phyloP scores from a whole-genome alignment of 2,113 vertebrate species.

The Protobothrops mucrosquamatus region DNA sequence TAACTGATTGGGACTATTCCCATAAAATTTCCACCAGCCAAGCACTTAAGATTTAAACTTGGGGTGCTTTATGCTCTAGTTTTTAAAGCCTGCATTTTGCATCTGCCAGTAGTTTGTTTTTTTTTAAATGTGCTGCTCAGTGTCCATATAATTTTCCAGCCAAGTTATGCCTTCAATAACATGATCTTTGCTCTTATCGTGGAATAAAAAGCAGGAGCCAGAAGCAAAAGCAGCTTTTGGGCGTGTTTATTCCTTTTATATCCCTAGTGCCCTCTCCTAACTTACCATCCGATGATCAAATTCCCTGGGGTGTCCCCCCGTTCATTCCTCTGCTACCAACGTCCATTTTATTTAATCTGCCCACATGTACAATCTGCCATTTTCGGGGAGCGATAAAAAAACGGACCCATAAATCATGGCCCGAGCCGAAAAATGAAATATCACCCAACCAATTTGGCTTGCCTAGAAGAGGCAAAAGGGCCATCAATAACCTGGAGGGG shows the following conservation, averaged over 20 bases:
- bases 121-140: background rate
- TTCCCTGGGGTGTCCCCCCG: background rate
- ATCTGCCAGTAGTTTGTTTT: background rate
- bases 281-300: background rate
- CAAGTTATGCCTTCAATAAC: background rate
- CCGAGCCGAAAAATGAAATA: background rate
- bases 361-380: background rate
- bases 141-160: background rate
- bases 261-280: background rate
- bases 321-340: background rate
- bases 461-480: background rate
- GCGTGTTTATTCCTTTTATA: background rate
- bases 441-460: background rate
- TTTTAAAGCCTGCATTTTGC: background rate
- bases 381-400: background rate
- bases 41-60: background rate
- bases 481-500: background rate
- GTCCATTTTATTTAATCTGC: background rate
- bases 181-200: slow-evolving; percentile 4
- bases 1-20: background rate
- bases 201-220: background rate
- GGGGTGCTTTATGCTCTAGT: background rate
- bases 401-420: background rate
- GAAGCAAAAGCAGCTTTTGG: background rate
- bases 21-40: background rate